phyloP scores from a whole-genome alignment of 2,797 vertebrate species.

The Pseudochirops corinnae region DNA sequence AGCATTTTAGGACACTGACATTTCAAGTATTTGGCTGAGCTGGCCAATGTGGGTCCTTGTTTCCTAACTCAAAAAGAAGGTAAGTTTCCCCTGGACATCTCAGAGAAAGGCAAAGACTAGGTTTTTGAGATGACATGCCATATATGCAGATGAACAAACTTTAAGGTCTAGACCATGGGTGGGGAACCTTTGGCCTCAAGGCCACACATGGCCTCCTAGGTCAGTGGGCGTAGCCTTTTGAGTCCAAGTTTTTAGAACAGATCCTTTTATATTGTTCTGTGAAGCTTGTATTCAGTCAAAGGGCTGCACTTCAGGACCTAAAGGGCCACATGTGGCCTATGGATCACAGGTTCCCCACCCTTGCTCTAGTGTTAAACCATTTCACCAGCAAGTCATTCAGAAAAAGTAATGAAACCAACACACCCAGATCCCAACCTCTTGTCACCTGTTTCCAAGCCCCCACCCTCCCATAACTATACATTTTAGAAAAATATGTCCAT shows the following conservation, averaged over 20 bases:
- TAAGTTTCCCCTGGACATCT: background rate
- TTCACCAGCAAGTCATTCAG: background rate
- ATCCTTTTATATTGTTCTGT: no score
- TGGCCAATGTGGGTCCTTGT: background rate
- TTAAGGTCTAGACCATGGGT: background rate
- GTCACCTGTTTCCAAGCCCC: background rate
- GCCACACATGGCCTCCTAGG: no score
- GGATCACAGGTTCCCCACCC: no score
- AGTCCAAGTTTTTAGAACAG: no score
- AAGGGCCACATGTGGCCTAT: no score
- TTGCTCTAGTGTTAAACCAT: background rate
- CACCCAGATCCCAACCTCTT: conserved; percentile 42
- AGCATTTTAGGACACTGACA: background rate
- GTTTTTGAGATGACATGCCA: background rate
- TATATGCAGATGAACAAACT: background rate
- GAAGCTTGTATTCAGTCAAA: no score
- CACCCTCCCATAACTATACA: background rate
- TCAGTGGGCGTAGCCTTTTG: no score
- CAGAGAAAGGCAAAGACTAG: background rate
- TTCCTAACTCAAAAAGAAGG: background rate
- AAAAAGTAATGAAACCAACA: background rate
- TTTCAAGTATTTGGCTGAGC: background rate
- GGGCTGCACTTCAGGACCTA: no score
- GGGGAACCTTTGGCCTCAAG: no score
- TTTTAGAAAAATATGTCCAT: background rate